Percentiles rank a stretch among this genome's conserved stretches.
These are phyloP conservation scores for Syngnathus scovelli DNA, from an alignment of 2,113 vertebrate species.

Conservation along the genomic window DNA sequence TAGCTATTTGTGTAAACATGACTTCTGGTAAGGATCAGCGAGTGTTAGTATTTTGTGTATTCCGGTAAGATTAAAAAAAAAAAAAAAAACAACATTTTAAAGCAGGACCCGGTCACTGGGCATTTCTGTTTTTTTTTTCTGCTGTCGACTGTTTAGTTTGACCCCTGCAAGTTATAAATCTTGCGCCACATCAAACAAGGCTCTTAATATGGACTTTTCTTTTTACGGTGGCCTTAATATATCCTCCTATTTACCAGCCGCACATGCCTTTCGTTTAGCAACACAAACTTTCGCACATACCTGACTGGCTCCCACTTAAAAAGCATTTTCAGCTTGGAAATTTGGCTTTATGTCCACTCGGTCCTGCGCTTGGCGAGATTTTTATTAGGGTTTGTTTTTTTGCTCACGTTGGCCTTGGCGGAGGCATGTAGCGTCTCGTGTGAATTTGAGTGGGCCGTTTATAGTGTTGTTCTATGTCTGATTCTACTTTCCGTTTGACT, in stretches of 20 bases:
- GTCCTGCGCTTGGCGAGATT: background rate
- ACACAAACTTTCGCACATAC: conserved; percentile 45
- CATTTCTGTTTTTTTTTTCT: conserved; percentile 8
- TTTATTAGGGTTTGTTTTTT: background rate
- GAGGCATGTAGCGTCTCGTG: background rate
- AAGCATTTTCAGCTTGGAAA: background rate
- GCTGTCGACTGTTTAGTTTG: conserved; percentile 23
- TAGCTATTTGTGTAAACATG: background rate
- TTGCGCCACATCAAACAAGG: conserved; percentile 50
- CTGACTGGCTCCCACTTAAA: conserved; percentile 15
- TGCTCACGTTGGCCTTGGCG: conserved; percentile 2
- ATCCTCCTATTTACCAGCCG: conserved; percentile 57
- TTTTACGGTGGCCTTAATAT: conserved; percentile 45
- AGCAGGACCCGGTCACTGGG: conserved; percentile 11
- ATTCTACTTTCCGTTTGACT: conserved; percentile 1
- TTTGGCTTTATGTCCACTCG: background rate
- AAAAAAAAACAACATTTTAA: conserved; percentile 6
- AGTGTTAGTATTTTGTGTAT: background rate
- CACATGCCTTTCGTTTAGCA: conserved; percentile 55
- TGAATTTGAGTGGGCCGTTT: background rate
- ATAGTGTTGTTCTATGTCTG: conserved; percentile 6
- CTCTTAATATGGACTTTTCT: conserved; percentile 36
- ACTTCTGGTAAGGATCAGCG: background rate
- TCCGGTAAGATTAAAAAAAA: background rate
- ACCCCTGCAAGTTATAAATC: conserved; percentile 38